Percentiles rank a stretch among this genome's conserved stretches.
Evolutionary conservation across 2,888 invertebrate species (phyloP).

Genomic region (Acrobasis suavella): DNA sequence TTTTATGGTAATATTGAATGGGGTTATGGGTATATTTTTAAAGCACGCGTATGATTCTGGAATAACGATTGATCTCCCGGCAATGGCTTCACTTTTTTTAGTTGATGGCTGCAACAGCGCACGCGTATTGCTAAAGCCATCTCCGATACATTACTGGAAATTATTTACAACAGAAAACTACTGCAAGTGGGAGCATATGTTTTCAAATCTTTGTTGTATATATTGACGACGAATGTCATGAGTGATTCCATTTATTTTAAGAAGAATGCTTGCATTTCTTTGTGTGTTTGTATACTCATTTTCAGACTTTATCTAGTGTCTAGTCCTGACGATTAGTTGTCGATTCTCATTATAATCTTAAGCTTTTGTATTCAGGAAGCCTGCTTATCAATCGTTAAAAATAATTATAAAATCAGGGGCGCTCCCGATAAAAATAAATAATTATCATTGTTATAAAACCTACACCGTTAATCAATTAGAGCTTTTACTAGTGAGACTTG

Average conservation of each 20-base stretch:
- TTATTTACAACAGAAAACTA: conserved; percentile 33
- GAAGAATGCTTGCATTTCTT: conserved; percentile 81
- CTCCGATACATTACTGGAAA: background rate
- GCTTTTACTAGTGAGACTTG: conserved; percentile 51
- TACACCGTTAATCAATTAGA: conserved; percentile 43
- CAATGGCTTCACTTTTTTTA: conserved; percentile 22
- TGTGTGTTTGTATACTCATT: conserved; percentile 78
- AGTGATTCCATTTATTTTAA: conserved; percentile 81
- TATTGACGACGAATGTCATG: conserved; percentile 73
- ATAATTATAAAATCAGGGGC: background rate
- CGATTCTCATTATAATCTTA: conserved; percentile 73
- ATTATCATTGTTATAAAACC: conserved; percentile 34
- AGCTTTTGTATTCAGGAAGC: conserved; percentile 66
- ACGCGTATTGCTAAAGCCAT: background rate
- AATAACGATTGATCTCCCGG: conserved; percentile 42
- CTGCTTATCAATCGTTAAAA: conserved; percentile 51
- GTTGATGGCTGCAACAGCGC: background rate
- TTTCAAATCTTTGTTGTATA: conserved; percentile 56
- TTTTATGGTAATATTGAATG: conserved; percentile 30
- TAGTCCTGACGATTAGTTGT: conserved; percentile 75
- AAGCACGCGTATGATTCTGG: background rate
- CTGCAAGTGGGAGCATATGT: conserved; percentile 24
- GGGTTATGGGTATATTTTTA: conserved; percentile 11
- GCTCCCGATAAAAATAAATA: background rate
- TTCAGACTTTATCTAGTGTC: conserved; percentile 71